These are phyloP conservation scores for Tringa solitaria DNA, from an alignment of 2,113 vertebrate genomes.

Conservation along the genomic window DNA sequence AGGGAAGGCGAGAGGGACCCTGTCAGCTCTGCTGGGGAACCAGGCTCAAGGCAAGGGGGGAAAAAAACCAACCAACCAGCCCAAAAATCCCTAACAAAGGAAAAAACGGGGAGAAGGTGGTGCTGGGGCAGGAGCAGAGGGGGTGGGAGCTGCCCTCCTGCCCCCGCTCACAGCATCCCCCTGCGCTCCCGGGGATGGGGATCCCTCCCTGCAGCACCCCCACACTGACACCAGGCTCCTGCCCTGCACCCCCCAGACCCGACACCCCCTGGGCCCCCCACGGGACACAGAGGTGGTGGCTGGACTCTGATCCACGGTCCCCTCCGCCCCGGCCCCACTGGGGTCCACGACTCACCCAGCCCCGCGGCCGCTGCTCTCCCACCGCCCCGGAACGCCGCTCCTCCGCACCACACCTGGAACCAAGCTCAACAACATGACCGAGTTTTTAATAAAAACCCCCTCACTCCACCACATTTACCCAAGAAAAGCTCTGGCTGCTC, in stretches of 20 bases:
- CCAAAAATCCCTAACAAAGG: neutral
- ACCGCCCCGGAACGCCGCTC: neutral
- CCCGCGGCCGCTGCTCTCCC: too few relatives aligned
- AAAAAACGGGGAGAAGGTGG: too few relatives aligned
- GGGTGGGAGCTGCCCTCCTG: neutral
- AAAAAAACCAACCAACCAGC: neutral
- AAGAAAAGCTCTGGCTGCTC: neutral
- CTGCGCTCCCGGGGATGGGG: too few relatives aligned
- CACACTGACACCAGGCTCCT: too few relatives aligned
- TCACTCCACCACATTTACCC: fast-evolving
- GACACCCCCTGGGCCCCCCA: too few relatives aligned
- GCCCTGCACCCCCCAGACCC: too few relatives aligned
- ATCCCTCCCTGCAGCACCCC: neutral
- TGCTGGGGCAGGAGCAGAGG: neutral
- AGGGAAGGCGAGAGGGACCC: fast-evolving
- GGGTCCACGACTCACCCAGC: too few relatives aligned
- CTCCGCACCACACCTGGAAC: fast-evolving
- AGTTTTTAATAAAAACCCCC: fast-evolving
- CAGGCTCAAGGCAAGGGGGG: neutral
- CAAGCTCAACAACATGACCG: fast-evolving
- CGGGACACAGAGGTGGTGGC: too few relatives aligned
- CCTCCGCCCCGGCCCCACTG: neutral
- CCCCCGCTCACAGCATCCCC: neutral
- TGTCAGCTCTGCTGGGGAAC: fast-evolving
- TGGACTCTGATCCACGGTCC: too few relatives aligned